A percentile compares a stretch with the other conserved stretches of the same genome.
Conservation (phyloP, 1,140 invertebrate genomes). For the Cydia pomonella region DNA sequence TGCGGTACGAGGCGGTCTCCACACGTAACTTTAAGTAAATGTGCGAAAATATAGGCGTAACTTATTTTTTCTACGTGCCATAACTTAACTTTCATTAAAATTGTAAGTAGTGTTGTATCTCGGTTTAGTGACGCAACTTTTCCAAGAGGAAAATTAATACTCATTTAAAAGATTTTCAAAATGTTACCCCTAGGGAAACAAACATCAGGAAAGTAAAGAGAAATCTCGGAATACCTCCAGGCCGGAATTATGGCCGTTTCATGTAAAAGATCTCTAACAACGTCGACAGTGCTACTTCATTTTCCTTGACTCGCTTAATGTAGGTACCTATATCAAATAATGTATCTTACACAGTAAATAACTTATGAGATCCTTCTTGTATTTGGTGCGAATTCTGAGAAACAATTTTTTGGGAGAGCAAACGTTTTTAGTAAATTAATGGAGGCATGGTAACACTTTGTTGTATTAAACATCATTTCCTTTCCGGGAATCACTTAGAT, state of each 20-base stretch:
- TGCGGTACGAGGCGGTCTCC: background rate
- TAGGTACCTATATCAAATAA: slow-evolving; percentile 46
- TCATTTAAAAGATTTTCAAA: background rate
- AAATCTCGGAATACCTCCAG: slow-evolving; percentile 21
- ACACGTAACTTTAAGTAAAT: background rate
- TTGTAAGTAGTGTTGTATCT: background rate
- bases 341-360: slow-evolving; percentile 33
- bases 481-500: background rate
- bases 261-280: slow-evolving; percentile 45
- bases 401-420: background rate
- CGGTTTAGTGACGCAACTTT: background rate
- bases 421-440: slow-evolving; percentile 7
- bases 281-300: slow-evolving; percentile 40
- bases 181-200: slow-evolving; percentile 6
- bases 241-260: slow-evolving; percentile 40
- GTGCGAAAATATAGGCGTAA: slow-evolving; percentile 16
- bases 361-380: background rate
- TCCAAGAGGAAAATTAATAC: background rate
- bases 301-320: slow-evolving; percentile 47
- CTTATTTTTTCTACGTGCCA: slow-evolving; percentile 10
- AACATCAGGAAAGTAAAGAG: slow-evolving; percentile 22
- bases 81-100: background rate
- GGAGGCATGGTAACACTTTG: background rate
- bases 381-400: background rate
- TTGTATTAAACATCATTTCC: background rate